phyloP scores from a whole-genome alignment of 1,140 invertebrate species.

The Drosophila lacteicornis region DNA sequence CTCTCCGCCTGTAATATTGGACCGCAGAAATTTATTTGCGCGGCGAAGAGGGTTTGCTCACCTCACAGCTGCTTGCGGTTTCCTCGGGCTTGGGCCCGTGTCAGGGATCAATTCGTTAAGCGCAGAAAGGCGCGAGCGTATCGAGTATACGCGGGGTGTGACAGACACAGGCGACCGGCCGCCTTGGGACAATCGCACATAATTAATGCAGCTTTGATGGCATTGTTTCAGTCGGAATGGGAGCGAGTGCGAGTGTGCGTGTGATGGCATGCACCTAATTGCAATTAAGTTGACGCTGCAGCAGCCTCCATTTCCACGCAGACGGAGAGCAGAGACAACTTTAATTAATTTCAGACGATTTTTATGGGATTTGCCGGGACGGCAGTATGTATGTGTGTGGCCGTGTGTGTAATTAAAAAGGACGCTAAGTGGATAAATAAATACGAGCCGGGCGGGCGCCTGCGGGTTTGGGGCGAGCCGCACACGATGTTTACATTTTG shows the following conservation, averaged over 20 bases:
- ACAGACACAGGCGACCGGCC: constrained; percentile 10
- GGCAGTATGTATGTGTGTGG: background rate
- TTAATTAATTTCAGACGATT: constrained; percentile 57
- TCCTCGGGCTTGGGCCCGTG: constrained; percentile 17
- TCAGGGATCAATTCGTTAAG: constrained; percentile 34
- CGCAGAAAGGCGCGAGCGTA: constrained; percentile 28
- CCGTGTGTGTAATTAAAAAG: constrained; percentile 62
- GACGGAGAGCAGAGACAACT: constrained; percentile 33
- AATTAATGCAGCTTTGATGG: constrained; percentile 62
- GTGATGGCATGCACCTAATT: constrained; percentile 55
- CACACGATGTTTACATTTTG: constrained; percentile 44
- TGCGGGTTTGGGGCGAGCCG: constrained; percentile 22
- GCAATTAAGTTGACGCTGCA: constrained; percentile 65
- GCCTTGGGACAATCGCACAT: constrained; percentile 47
- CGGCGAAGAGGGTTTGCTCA: constrained; percentile 26
- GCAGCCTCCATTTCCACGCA: constrained; percentile 27
- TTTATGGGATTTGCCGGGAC: constrained; percentile 33
- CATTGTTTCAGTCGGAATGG: constrained; percentile 31
- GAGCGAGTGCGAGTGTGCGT: background rate
- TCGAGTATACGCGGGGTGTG: constrained; percentile 32
- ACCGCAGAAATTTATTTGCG: constrained; percentile 47
- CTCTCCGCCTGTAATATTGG: constrained; percentile 1
- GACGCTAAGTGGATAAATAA: constrained; percentile 70
- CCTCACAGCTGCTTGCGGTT: constrained; percentile 45
- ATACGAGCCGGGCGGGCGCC: constrained; percentile 39